phyloP scores from a whole-genome alignment of 2,113 vertebrate species.

The Telmatochromis brichardi region DNA sequence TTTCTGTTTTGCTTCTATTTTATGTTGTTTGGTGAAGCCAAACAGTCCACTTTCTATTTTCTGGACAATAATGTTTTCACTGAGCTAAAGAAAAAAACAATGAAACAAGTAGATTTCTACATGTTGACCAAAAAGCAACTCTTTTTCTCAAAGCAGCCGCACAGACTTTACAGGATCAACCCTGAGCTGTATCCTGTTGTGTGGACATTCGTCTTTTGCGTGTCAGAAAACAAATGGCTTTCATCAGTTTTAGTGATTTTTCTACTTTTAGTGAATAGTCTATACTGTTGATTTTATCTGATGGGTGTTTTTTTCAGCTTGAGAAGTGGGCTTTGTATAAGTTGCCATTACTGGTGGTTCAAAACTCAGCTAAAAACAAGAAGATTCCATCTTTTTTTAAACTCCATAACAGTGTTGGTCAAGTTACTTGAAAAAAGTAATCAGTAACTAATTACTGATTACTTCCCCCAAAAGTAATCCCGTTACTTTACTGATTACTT shows the following conservation, averaged over 20 bases:
- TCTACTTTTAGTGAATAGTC: not conserved
- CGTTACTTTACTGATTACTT: too few relatives aligned
- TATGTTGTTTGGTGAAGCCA: not conserved
- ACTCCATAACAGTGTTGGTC: not conserved
- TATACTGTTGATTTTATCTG: not conserved
- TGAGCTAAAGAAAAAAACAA: fast-evolving
- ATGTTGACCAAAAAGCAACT: not conserved
- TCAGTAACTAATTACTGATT: too few relatives aligned
- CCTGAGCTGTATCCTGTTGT: not conserved
- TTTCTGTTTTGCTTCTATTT: not conserved
- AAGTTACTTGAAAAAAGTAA: too few relatives aligned
- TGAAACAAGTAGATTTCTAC: not conserved
- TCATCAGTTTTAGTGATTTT: not conserved
- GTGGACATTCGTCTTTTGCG: not conserved
- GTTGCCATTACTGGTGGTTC: not conserved
- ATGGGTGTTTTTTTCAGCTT: not conserved
- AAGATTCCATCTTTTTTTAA: not conserved
- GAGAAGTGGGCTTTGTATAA: not conserved
- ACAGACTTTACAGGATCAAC: not conserved
- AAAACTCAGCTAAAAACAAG: not conserved
- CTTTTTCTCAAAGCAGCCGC: not conserved
- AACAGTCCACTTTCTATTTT: not conserved
- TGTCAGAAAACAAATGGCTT: not conserved
- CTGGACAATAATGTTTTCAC: not conserved
- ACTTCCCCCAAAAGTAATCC: too few relatives aligned